Percentiles rank a stretch among this genome's conserved stretches.
Conservation (phyloP, 2,113 vertebrate species). For the Colinus virginianus region DNA sequence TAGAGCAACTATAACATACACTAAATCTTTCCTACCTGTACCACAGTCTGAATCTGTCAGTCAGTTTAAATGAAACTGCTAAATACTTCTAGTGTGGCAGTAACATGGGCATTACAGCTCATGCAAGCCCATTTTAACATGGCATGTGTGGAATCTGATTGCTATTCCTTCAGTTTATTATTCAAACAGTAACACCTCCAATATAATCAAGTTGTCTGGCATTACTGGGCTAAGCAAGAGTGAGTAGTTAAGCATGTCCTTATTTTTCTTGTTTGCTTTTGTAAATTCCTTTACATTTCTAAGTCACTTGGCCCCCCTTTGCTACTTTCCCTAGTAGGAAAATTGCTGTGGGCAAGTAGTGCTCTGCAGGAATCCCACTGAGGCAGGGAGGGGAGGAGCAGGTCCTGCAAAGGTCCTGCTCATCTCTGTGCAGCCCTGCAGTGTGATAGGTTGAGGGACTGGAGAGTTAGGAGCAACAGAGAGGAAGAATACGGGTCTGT, state of each 20-base stretch:
- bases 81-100: background rate
- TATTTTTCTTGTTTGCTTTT: background rate
- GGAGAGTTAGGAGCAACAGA: background rate
- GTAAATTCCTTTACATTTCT: background rate
- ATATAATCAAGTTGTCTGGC: background rate
- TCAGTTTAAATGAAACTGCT: background rate
- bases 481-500: background rate
- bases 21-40: background rate
- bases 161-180: background rate
- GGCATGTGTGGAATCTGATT: background rate
- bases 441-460: background rate
- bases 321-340: background rate
- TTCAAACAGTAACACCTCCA: background rate
- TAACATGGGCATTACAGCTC: background rate
- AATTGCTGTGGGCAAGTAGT: background rate
- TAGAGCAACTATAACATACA: background rate
- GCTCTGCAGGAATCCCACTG: background rate
- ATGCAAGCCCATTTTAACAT: background rate
- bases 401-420: background rate
- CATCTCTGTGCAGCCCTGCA: fast-evolving
- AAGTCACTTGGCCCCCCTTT: background rate
- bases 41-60: background rate
- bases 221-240: background rate
- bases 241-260: background rate
- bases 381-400: background rate